These are phyloP conservation scores for Druceiella hillmani DNA, from an alignment of 2,888 invertebrate genomes.

Conservation along the genomic window DNA sequence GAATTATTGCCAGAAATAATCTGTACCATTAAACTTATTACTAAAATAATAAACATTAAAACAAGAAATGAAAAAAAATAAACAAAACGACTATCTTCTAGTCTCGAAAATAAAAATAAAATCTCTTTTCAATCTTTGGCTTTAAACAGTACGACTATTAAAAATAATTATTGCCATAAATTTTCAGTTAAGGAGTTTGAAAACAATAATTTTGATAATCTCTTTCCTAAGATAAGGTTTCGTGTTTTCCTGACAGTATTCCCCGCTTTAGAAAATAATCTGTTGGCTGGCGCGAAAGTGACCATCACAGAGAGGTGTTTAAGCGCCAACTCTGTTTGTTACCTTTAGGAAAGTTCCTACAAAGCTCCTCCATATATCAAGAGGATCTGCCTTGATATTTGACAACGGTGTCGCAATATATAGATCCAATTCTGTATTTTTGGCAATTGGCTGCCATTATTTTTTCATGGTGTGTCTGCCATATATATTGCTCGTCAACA, in stretches of 20 bases:
- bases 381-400: conserved; percentile 15
- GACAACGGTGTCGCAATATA: conserved; percentile 15
- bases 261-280: conserved; percentile 18
- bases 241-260: conserved; percentile 18
- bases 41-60: too few relatives aligned
- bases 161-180: conserved; percentile 16
- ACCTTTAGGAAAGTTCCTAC: conserved; percentile 16
- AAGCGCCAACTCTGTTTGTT: conserved; percentile 16
- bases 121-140: too few relatives aligned
- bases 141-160: too few relatives aligned
- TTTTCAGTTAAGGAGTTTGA: conserved; percentile 14
- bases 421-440: conserved; percentile 18
- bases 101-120: too few relatives aligned
- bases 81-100: too few relatives aligned
- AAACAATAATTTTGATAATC: conserved; percentile 19
- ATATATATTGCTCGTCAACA: conserved; percentile 19
- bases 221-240: conserved; percentile 17
- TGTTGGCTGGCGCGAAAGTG: conserved; percentile 17
- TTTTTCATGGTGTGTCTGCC: conserved; percentile 21
- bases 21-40: too few relatives aligned
- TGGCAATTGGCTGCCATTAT: conserved; percentile 13
- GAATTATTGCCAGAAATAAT: too few relatives aligned
- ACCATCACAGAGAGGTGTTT: conserved; percentile 18
- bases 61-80: too few relatives aligned
- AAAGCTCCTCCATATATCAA: conserved; percentile 14